Percentiles rank a stretch among this genome's conserved stretches.
These are phyloP conservation scores for Drosophila saltans DNA, from an alignment of 1,140 invertebrate species.

Conservation along the genomic window DNA sequence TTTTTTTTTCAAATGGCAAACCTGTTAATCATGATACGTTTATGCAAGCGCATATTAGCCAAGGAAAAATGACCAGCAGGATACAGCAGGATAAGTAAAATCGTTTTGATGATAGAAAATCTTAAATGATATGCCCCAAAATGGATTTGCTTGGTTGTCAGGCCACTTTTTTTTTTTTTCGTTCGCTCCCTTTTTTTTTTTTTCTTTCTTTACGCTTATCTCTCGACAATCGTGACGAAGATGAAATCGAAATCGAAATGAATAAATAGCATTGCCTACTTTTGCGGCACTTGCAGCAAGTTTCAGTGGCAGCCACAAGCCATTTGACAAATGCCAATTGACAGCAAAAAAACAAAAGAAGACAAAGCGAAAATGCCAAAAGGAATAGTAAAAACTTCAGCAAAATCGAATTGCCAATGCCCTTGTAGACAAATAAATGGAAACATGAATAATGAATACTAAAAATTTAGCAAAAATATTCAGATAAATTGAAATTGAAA, in stretches of 20 bases:
- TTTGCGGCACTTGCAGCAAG: slow-evolving; percentile 27
- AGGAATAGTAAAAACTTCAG: background rate
- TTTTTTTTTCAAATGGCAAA: background rate
- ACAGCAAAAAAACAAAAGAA: slow-evolving; percentile 42
- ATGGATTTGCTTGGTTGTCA: slow-evolving; percentile 59
- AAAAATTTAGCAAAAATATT: no score
- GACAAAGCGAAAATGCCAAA: slow-evolving; percentile 12
- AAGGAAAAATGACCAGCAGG: slow-evolving; percentile 1
- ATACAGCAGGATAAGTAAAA: background rate
- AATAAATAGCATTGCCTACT: slow-evolving; percentile 29
- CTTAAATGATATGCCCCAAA: slow-evolving; percentile 10
- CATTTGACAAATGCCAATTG: slow-evolving; percentile 71
- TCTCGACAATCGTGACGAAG: slow-evolving; percentile 31
- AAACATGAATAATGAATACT: no score
- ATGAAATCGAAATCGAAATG: slow-evolving; percentile 19
- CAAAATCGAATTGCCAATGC: background rate
- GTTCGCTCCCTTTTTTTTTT: background rate
- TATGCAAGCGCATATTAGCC: background rate
- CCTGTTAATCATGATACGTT: slow-evolving; percentile 4
- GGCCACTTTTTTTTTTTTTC: background rate
- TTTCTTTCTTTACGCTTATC: slow-evolving; percentile 28
- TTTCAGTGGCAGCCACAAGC: slow-evolving; percentile 43
- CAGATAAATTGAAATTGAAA: no score
- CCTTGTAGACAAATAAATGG: background rate
- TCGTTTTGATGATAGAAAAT: background rate